Percentiles rank a stretch among this genome's conserved stretches.
phyloP scores from a whole-genome alignment of 2,797 vertebrate genomes.

The Echiichthys vipera region DNA sequence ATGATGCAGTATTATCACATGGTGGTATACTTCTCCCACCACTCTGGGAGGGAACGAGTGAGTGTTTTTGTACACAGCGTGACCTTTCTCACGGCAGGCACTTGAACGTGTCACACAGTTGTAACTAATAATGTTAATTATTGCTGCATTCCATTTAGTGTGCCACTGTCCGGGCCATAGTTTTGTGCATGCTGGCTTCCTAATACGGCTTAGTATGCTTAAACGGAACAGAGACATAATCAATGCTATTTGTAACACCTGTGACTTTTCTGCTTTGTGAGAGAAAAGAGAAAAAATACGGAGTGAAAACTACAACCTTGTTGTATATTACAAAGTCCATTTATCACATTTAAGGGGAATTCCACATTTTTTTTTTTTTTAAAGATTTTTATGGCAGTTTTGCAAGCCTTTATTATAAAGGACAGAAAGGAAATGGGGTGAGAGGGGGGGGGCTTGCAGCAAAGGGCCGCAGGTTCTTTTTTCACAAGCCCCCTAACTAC shows the following conservation, averaged over 20 bases:
- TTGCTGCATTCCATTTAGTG: slow-evolving; percentile 1
- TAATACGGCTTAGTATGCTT: not conserved
- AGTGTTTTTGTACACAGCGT: not conserved
- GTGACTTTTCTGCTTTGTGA: not conserved
- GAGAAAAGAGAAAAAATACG: not conserved
- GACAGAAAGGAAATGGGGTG: no score
- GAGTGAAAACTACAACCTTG: not conserved
- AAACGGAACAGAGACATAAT: slow-evolving; percentile 1
- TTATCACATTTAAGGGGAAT: not conserved
- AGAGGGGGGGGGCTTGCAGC: no score
- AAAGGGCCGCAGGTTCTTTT: no score
- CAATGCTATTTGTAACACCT: not conserved
- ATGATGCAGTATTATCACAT: no score
- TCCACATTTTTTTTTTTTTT: no score
- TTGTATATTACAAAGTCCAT: not conserved
- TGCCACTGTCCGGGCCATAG: not conserved
- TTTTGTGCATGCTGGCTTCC: not conserved
- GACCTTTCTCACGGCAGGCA: not conserved
- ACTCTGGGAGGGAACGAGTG: not conserved
- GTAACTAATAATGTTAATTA: slow-evolving; percentile 14
- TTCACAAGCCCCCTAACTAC: not conserved
- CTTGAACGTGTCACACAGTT: slow-evolving; percentile 3
- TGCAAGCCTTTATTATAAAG: no score
- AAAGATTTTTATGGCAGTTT: no score
- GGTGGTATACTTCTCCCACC: not conserved